Evolutionary conservation across 2,113 vertebrate species (phyloP), one percentile per base, ranked within the genome.

Genomic region (Condylura cristata): DNA sequence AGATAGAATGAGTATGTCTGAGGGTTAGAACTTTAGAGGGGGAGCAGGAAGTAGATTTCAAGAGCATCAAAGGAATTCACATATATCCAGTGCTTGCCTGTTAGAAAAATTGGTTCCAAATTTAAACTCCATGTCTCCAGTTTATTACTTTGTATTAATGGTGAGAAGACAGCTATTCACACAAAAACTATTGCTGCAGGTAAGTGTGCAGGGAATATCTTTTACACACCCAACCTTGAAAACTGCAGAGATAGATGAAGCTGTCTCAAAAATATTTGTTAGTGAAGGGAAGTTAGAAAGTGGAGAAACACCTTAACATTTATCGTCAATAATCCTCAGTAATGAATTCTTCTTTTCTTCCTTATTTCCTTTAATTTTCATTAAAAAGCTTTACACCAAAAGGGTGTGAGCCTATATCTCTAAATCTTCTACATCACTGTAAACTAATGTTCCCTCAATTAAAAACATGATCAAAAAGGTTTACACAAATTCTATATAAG

Each of bases 161-260:
- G 14, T 94, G 37, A 70, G 70, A 93, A 95, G n/a, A 83, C 2
- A 94, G 12, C n/a, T 95, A 66, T 44, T 94, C 30, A 16, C 3
- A 65, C 7, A 22, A 82, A 28, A 60, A 58, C 32, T 26, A 41
- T 8, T 66, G 9, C 12, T 89, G 9, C 32, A 79, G 34, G 60
- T 60, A 83, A 81, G 22, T 66, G 13, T 88, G 8, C 11, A 66
- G 14, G 44, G 22, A 89, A 88, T 89, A 16, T 79, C n/a, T 39
- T 8, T 34, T 63, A 83, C 1, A 76, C 48, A 53, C 14, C 71
- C 30, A 95, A 37, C 32, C 32, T 71, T 79, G 60, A 86, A 84
- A 91, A 80, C 8, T 56, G 22, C 12, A 60, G 30, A 86, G 8
- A 22, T 83, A 5, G 3, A 37, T 83, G 46, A 20, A 91, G 37